phyloP scores from a whole-genome alignment of 2,888 invertebrate genomes.

The Gasteruption jaculator region DNA sequence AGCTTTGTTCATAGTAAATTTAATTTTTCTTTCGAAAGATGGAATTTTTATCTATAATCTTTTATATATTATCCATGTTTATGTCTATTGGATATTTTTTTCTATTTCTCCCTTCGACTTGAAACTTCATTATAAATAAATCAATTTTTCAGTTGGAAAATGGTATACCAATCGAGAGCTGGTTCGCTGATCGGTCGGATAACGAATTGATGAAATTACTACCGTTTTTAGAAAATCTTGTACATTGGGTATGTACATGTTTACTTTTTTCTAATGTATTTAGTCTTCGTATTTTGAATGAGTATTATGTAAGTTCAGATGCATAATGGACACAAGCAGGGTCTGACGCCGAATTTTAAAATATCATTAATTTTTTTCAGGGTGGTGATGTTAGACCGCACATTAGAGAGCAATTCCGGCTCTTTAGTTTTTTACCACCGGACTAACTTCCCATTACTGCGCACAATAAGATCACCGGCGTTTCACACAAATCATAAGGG shows the following conservation, averaged over 20 bases:
- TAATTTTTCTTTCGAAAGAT: neutral
- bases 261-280: neutral
- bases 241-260: slow-evolving; percentile 63
- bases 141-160: slow-evolving; percentile 70
- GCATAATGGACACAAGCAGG: neutral
- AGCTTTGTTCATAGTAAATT: neutral
- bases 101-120: too few relatives aligned
- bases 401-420: slow-evolving; percentile 83
- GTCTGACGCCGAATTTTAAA: too few relatives aligned
- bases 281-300: slow-evolving; percentile 10
- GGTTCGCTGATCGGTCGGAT: slow-evolving; percentile 90
- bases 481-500: too few relatives aligned
- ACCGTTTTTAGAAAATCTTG: slow-evolving; percentile 85
- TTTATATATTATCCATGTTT: slow-evolving; percentile 6
- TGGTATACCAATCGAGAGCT: slow-evolving; percentile 95
- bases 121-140: slow-evolving; percentile 6
- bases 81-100: too few relatives aligned
- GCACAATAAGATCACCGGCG: too few relatives aligned
- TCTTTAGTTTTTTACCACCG: slow-evolving; percentile 84
- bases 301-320: neutral
- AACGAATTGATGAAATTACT: slow-evolving; percentile 85
- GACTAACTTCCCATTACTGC: too few relatives aligned
- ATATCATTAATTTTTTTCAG: slow-evolving; percentile 55
- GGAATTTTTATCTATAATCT: neutral
- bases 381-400: slow-evolving; percentile 90